Percentiles rank a stretch among this genome's conserved stretches.
Conservation (phyloP, 2,888 invertebrate species). For the Sycophila texana region DNA sequence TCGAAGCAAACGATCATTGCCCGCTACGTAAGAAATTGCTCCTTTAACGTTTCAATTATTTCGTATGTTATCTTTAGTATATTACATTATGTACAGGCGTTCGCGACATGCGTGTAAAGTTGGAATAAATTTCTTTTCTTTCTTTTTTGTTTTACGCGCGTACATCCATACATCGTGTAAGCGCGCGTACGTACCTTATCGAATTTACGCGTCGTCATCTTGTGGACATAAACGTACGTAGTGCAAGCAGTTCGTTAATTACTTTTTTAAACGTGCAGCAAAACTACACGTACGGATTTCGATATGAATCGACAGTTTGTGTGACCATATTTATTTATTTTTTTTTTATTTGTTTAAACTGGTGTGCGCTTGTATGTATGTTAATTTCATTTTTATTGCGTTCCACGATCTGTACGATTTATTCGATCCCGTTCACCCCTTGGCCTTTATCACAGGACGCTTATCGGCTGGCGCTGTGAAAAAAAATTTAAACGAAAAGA, state of each 20-base stretch:
- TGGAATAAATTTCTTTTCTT: constrained; percentile 12
- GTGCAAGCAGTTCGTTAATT: constrained; percentile 21
- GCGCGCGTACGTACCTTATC: not conserved
- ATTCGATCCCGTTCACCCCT: not conserved
- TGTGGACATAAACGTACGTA: constrained; percentile 23
- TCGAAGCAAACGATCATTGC: constrained; percentile 32
- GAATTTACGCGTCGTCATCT: constrained; percentile 18
- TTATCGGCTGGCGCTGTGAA: too few relatives aligned
- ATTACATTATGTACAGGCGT: constrained; percentile 51
- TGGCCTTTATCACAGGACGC: not conserved
- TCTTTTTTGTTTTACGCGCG: not conserved
- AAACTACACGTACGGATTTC: constrained; percentile 25
- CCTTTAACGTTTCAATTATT: constrained; percentile 15
- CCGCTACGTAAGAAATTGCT: constrained; percentile 16
- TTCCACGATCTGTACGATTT: constrained; percentile 15
- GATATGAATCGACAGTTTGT: constrained; percentile 46
- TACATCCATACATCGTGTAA: not conserved
- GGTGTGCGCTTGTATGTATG: constrained; percentile 48
- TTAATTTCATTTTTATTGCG: constrained; percentile 32
- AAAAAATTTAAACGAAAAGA: constrained; percentile 21
- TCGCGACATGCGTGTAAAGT: constrained; percentile 22
- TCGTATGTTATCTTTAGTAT: constrained; percentile 37
- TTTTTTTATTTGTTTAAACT: not conserved
- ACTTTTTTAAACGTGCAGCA: constrained; percentile 29
- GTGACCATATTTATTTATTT: constrained; percentile 32